Base-by-base conservation (phyloP, 1,140 invertebrate species). In the Eurosta solidaginis region DNA sequence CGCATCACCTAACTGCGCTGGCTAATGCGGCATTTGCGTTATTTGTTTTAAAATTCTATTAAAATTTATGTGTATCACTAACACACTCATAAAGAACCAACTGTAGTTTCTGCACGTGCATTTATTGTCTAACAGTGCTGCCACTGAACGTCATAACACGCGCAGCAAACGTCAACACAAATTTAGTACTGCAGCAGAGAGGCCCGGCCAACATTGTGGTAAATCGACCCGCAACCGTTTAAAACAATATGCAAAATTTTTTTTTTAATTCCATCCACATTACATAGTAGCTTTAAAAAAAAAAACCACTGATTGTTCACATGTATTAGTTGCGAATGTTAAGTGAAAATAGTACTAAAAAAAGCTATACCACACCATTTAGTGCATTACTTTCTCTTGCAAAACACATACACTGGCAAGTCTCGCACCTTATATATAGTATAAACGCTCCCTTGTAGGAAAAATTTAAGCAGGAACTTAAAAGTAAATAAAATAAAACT, bases 21-120 rank as follows among this genome's bases (percentile, higher is more conserved):
- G n/a, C 33, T 5, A 68, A 9, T 40, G 59, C 33, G 33, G 33
- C 27, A 10, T 33, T n/a, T n/a, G n/a, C n/a, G n/a, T n/a, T n/a
- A n/a, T n/a, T n/a, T 68, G 33, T n/a, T 7, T 33, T 68, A 40
- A 40, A 36, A 17, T 29, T 68, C 59, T 68, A 68, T 68, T 68
- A 68, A 68, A 68, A 68, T 68, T 68, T 36, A 68, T 68, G n/a
- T 40, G 20, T 36, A 40, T 29, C n/a, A n/a, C n/a, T n/a, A n/a
- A 29, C 29, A 54, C 17, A 33, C n/a, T 4, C 7, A 17, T 68
- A 12, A 40, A n/a, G 7, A 42, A 9, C 1, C 0, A 1, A 40
- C 33, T 10, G 25, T 47, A 14, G 0, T 47, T n/a, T 3, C 12
- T 47, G 45, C 4, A 47, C 12, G 45, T 47, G 12, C 40, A 22